A percentile compares a stretch with the other conserved stretches of the same genome.
Conservation (phyloP, 1,140 invertebrate genomes). For the Plectus sambesii region DNA sequence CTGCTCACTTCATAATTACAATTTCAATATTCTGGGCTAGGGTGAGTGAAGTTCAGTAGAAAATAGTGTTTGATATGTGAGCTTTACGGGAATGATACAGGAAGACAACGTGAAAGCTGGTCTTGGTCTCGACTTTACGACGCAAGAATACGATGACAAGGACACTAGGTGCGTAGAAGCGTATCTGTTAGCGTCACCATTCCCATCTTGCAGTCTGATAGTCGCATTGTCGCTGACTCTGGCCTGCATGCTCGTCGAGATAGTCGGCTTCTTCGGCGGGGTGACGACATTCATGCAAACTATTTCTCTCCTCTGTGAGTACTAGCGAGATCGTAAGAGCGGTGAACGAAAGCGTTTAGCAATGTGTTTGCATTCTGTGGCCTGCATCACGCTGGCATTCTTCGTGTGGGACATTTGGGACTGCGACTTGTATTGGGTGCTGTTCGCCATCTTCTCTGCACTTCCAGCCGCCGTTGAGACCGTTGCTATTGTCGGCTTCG, state of each 20-base stretch:
- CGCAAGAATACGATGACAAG: no score
- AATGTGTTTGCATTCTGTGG: neutral
- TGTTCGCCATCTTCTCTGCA: neutral
- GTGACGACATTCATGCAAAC: no score
- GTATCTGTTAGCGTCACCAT: no score
- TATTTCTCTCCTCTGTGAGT: no score
- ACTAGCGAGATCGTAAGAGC: no score
- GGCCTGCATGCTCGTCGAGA: slow-evolving; percentile 20
- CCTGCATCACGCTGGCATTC: neutral
- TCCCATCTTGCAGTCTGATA: no score
- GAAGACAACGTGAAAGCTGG: no score
- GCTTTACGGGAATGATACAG: no score
- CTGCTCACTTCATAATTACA: slow-evolving; percentile 10
- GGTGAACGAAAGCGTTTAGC: no score
- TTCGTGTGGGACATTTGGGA: neutral
- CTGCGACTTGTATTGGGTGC: neutral
- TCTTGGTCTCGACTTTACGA: no score
- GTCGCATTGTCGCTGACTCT: slow-evolving; percentile 21
- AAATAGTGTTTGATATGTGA: no score
- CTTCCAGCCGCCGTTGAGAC: neutral
- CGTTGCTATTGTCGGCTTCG: neutral
- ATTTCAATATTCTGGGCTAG: slow-evolving; percentile 14
- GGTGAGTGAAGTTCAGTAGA: slow-evolving; percentile 13
- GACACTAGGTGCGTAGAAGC: no score
- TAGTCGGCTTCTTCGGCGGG: slow-evolving; percentile 15